A percentile compares a stretch with the other conserved stretches of the same genome.
phyloP scores from a whole-genome alignment of 2,797 vertebrate genomes.

The Euphonia xanthogaster region DNA sequence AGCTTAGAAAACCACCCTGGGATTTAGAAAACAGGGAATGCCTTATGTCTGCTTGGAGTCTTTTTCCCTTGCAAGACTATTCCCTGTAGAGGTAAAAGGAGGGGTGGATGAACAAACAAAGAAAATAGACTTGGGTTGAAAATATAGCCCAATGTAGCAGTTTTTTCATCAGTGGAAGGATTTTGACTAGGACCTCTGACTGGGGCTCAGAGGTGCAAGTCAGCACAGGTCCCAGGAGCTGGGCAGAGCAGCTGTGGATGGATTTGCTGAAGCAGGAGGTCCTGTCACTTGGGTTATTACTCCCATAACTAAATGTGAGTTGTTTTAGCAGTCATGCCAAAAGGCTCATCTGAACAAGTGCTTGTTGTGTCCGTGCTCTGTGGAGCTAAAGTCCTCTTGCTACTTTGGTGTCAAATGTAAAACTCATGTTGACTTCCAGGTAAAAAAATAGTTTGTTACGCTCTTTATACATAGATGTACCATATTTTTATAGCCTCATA shows the following conservation, averaged over 20 bases:
- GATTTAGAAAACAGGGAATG: not conserved
- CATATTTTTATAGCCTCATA: not conserved
- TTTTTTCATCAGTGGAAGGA: not conserved
- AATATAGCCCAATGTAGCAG: not conserved
- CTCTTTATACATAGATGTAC: not conserved
- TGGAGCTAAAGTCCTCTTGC: not conserved
- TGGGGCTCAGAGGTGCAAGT: not conserved
- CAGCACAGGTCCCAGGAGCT: not conserved
- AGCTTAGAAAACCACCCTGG: not conserved
- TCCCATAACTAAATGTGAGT: not conserved
- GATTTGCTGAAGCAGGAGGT: not conserved
- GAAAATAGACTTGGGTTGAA: not conserved
- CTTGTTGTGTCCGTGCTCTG: fast-evolving
- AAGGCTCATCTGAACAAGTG: not conserved
- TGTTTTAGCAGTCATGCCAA: not conserved
- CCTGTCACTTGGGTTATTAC: not conserved
- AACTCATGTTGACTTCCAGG: not conserved
- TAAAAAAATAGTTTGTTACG: not conserved
- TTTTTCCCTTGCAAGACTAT: not conserved
- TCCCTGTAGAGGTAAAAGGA: not conserved
- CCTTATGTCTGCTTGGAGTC: not conserved
- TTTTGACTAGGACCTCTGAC: not conserved
- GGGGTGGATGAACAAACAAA: not conserved
- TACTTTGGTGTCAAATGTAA: not conserved
- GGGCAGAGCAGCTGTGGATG: not conserved